Percentiles rank a stretch among this genome's conserved stretches.
These are phyloP conservation scores for Clitarchus hookeri DNA, from an alignment of 2,888 invertebrate species.

Conservation along the genomic window DNA sequence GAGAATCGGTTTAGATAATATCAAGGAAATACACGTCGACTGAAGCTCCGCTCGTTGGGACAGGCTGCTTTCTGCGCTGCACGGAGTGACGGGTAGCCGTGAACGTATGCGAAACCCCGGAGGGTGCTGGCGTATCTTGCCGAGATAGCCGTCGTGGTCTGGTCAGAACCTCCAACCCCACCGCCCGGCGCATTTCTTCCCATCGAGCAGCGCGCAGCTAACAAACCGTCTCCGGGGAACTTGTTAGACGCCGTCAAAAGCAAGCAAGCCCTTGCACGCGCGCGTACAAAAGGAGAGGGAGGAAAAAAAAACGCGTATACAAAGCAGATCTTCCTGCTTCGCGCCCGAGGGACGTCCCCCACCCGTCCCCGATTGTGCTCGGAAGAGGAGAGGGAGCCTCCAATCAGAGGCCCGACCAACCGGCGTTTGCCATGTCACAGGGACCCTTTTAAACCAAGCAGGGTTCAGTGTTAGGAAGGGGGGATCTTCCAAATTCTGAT, in stretches of 20 bases:
- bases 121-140: no score
- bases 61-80: no score
- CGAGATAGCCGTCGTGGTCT: no score
- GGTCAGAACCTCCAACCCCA: no score
- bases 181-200: not conserved
- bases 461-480: not conserved
- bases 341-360: not conserved
- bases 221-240: slow-evolving; percentile 2
- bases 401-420: slow-evolving; percentile 3
- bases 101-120: no score
- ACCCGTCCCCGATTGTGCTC: not conserved
- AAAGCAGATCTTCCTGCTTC: not conserved
- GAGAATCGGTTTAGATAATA: no score
- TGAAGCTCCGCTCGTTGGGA: no score
- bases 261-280: not conserved
- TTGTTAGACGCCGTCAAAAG: slow-evolving; percentile 2
- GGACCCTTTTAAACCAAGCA: not conserved
- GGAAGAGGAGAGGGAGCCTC: not conserved
- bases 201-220: not conserved
- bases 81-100: no score
- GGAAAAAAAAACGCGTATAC: not conserved
- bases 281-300: not conserved
- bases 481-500: not conserved
- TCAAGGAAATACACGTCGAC: no score
- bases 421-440: not conserved